These are phyloP conservation scores for Brenthis hecate DNA, from an alignment of 2,888 invertebrate species.

Conservation along the genomic window DNA sequence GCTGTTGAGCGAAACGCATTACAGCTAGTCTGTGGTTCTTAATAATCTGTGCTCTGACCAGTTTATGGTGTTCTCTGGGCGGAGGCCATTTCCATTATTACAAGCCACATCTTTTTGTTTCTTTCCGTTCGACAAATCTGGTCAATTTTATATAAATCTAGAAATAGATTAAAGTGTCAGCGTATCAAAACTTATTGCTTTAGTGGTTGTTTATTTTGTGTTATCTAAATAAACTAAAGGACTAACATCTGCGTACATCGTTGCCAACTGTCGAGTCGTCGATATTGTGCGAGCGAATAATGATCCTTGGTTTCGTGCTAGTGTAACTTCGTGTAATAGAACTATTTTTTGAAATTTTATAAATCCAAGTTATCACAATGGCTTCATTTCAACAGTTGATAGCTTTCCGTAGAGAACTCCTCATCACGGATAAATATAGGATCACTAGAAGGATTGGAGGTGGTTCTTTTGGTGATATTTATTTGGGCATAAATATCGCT, in stretches of 20 bases:
- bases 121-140: conserved; percentile 44
- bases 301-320: conserved; percentile 39
- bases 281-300: conserved; percentile 38
- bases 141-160: conserved; percentile 32
- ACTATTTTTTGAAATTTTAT: conserved; percentile 25
- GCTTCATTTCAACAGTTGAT: conserved; percentile 49
- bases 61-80: conserved; percentile 30
- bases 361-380: conserved; percentile 43
- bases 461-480: conserved; percentile 99
- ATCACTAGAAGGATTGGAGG: conserved; percentile 98
- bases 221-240: conserved; percentile 39
- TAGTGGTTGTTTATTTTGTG: conserved; percentile 44
- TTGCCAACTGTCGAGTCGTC: conserved; percentile 38
- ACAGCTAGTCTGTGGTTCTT: no score
- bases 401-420: conserved; percentile 38
- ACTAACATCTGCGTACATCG: conserved; percentile 38
- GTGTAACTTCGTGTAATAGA: conserved; percentile 25
- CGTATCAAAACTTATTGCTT: conserved; percentile 49
- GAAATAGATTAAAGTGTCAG: conserved; percentile 47
- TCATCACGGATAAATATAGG: conserved; percentile 93
- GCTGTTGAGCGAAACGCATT: no score
- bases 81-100: conserved; percentile 42
- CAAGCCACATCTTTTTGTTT: conserved; percentile 46
- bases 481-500: conserved; percentile 96
- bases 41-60: conserved; percentile 20